A percentile compares a stretch with the other conserved stretches of the same genome.
Conservation (phyloP, 2,113 vertebrate genomes). For the Dicaeum eximium region DNA sequence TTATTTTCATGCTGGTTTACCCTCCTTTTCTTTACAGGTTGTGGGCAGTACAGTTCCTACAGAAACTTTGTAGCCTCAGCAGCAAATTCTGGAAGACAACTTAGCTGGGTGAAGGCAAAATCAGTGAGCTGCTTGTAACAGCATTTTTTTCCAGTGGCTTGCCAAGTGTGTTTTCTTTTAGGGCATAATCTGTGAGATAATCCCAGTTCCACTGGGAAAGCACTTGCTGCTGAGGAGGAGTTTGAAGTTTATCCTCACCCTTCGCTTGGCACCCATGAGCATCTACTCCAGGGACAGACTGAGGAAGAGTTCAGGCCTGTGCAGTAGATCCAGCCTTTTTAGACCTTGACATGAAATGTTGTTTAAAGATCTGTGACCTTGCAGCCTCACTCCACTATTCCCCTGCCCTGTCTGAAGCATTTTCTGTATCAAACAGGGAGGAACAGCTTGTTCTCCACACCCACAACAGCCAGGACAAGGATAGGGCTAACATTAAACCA, state of each 20-base stretch:
- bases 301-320: background rate
- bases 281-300: background rate
- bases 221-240: background rate
- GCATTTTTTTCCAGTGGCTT: background rate
- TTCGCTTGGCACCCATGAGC: background rate
- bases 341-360: background rate
- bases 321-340: background rate
- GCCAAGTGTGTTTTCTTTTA: background rate
- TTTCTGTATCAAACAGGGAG: background rate
- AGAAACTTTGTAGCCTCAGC: background rate
- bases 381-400: background rate
- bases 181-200: slow-evolving; percentile 10
- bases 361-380: background rate
- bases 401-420: background rate
- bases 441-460: background rate
- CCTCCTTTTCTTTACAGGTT: background rate
- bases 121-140: background rate
- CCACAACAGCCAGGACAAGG: background rate
- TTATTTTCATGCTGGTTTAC: background rate
- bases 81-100: background rate
- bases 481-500: slow-evolving; percentile 27
- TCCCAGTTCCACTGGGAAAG: background rate
- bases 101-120: background rate
- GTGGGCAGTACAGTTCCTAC: background rate
- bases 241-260: background rate